Evolutionary conservation across 2,113 vertebrate genomes (phyloP).

Genomic region (Ammodytes marinus): DNA sequence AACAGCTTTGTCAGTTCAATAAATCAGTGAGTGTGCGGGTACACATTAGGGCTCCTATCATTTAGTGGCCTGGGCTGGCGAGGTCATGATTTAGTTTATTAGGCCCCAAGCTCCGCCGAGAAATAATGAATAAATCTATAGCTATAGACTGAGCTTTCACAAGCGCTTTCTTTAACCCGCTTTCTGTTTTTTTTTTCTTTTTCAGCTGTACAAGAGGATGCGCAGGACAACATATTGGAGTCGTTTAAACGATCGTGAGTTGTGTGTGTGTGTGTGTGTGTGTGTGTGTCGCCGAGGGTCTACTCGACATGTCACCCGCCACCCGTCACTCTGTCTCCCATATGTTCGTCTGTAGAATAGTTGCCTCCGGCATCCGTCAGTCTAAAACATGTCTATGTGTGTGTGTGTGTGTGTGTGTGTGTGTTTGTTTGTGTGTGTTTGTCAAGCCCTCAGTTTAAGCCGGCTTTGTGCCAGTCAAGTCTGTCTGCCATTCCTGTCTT

Average conservation of each 20-base stretch:
- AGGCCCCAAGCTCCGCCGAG: slow-evolving; percentile 34
- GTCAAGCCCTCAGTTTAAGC: slow-evolving; percentile 41
- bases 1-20: slow-evolving; percentile 75
- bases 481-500: slow-evolving; percentile 44
- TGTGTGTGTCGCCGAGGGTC: slow-evolving; percentile 59
- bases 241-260: slow-evolving; percentile 90
- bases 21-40: slow-evolving; percentile 58
- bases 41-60: slow-evolving; percentile 68
- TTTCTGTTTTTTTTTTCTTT: slow-evolving; percentile 39
- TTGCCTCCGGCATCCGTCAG: slow-evolving; percentile 70
- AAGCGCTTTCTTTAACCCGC: slow-evolving; percentile 36
- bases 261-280: too few species aligned
- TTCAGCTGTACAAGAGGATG: slow-evolving; percentile 83
- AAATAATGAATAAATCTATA: slow-evolving; percentile 62
- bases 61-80: slow-evolving; percentile 60
- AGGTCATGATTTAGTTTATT: slow-evolving; percentile 65
- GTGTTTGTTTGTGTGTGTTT: slow-evolving; percentile 47
- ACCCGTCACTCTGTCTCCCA: slow-evolving; percentile 54
- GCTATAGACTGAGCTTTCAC: slow-evolving; percentile 30
- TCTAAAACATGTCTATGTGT: slow-evolving; percentile 26
- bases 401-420: background rate
- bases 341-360: slow-evolving; percentile 54
- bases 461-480: slow-evolving; percentile 48
- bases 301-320: slow-evolving; percentile 55
- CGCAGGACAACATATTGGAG: slow-evolving; percentile 85